phyloP scores from a whole-genome alignment of 2,113 vertebrate genomes.

The Vulpes ferrilata region DNA sequence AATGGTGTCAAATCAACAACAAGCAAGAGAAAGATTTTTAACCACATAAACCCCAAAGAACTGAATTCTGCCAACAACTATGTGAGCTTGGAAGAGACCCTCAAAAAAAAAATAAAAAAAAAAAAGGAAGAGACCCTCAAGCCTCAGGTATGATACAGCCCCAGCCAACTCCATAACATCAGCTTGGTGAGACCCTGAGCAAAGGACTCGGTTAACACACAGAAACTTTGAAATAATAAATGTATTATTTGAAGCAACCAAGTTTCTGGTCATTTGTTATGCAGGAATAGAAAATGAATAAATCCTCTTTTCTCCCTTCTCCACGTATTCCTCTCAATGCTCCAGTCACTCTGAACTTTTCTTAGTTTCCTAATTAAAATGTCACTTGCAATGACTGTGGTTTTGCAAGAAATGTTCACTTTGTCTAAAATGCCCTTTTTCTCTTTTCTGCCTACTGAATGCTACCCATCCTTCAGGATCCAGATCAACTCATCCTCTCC shows the following conservation, averaged over 20 bases:
- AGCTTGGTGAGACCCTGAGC: neutral
- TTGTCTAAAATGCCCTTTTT: neutral
- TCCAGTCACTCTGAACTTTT: neutral
- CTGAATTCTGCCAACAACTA: neutral
- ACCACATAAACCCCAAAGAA: neutral
- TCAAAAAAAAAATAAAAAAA: neutral
- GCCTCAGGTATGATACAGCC: neutral
- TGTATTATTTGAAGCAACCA: neutral
- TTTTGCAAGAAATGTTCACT: neutral
- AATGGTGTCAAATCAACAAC: neutral
- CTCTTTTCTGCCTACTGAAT: neutral
- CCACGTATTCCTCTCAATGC: neutral
- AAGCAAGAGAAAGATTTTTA: neutral
- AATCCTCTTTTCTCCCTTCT: neutral
- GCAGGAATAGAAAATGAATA: neutral
- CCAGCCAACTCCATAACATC: neutral
- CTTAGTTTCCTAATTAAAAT: neutral
- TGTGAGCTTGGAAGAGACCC: neutral
- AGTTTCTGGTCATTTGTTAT: neutral
- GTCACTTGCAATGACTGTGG: neutral
- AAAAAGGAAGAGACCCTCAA: neutral
- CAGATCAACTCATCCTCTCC: neutral
- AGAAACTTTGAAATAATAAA: neutral
- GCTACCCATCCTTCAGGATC: neutral
- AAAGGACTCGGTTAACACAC: neutral